Conservation (phyloP, 1,140 invertebrate genomes). For the Portunus trituberculatus region DNA sequence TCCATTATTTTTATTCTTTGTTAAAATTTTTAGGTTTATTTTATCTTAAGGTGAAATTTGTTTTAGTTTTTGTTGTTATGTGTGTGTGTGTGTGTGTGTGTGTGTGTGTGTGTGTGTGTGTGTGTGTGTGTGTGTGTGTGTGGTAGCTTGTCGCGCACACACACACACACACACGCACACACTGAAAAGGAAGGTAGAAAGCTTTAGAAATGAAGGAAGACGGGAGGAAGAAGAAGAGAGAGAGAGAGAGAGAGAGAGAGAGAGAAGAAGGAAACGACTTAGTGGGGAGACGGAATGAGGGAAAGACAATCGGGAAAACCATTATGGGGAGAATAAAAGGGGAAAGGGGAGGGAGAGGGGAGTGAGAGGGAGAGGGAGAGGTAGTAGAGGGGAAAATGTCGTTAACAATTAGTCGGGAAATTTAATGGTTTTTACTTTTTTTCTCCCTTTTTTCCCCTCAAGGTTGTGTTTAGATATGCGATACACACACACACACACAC, state of each 20-base stretch:
- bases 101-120: too few species aligned
- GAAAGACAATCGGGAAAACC: constrained; percentile 1
- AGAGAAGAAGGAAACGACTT: neutral
- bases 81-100: too few species aligned
- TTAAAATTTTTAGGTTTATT: too few species aligned
- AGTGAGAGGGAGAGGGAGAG: neutral
- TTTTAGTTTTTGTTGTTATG: too few species aligned
- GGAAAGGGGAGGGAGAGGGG: neutral
- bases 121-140: too few species aligned
- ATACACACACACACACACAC: neutral
- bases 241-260: neutral
- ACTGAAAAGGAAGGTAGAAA: neutral
- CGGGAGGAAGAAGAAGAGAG: neutral
- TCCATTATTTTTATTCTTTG: too few species aligned
- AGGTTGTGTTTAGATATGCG: too few species aligned
- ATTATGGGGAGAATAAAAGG: neutral
- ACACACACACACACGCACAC: neutral
- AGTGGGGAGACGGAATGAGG: neutral
- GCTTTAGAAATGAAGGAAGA: neutral
- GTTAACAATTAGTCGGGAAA: neutral
- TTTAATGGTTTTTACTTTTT: neutral
- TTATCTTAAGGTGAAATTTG: too few species aligned
- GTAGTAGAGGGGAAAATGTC: neutral
- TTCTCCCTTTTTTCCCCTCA: neutral
- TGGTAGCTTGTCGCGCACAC: too few species aligned